phyloP scores from a whole-genome alignment of 2,113 vertebrate species.

The Phycodurus eques region DNA sequence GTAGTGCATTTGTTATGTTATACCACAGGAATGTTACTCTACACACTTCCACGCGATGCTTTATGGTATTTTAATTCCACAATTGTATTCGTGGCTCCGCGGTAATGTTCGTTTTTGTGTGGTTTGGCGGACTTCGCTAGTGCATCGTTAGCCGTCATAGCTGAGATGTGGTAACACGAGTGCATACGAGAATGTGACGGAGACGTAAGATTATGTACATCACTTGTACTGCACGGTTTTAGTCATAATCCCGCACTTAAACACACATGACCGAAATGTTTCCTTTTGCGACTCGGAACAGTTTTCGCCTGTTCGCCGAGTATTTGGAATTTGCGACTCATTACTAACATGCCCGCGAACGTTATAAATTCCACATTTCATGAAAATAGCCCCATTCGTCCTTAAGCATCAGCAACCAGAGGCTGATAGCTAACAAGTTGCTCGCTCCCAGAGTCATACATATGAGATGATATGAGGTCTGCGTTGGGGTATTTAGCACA shows the following conservation, averaged over 20 bases:
- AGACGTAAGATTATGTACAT: constrained; percentile 55
- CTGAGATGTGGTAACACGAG: constrained; percentile 69
- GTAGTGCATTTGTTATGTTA: constrained; percentile 58
- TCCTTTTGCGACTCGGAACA: not conserved
- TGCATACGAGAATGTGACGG: constrained; percentile 70
- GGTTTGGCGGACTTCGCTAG: constrained; percentile 53
- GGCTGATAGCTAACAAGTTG: constrained; percentile 61
- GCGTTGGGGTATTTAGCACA: constrained; percentile 35
- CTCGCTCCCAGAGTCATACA: constrained; percentile 54
- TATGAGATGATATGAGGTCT: constrained; percentile 37
- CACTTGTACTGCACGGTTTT: constrained; percentile 43
- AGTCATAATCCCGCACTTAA: constrained; percentile 4
- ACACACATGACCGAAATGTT: not conserved
- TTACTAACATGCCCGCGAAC: not conserved
- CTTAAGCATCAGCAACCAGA: constrained; percentile 31
- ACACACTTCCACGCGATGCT: not conserved
- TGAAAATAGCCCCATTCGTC: constrained; percentile 42
- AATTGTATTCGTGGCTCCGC: constrained; percentile 14
- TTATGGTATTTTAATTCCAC: not conserved
- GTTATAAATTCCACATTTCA: constrained; percentile 2
- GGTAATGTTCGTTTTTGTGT: constrained; percentile 5
- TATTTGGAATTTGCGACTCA: constrained; percentile 4
- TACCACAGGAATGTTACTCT: constrained; percentile 21
- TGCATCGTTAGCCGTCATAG: constrained; percentile 68
- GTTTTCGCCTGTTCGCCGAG: no score